Evolutionary conservation across 64 coral and sea anemone species (phyloP).

Genomic region (Stylophora pistillata): DNA sequence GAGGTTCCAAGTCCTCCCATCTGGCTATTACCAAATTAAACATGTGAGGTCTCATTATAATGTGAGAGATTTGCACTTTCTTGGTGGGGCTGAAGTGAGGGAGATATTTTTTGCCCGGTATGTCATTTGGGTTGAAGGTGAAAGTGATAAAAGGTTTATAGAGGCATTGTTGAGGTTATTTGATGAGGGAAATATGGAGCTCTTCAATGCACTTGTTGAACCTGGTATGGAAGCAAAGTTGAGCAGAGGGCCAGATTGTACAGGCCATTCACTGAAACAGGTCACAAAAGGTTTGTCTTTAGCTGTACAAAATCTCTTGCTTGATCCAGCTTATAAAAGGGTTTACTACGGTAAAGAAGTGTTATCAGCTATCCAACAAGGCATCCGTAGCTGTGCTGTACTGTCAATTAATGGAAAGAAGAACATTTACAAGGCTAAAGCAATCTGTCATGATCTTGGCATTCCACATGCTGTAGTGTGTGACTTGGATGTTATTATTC

Average conservation of each 20-base stretch:
- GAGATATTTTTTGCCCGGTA: conserved; percentile 89
- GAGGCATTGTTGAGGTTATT: conserved; percentile 81
- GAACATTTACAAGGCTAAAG: conserved; percentile 82
- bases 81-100: conserved; percentile 74
- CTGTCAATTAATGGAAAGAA: conserved; percentile 84
- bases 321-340: conserved; percentile 72
- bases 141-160: conserved; percentile 88
- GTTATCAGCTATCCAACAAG: conserved; percentile 67
- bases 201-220: conserved; percentile 57
- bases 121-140: conserved; percentile 93
- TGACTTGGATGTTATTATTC: conserved; percentile 88
- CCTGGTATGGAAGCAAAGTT: neutral
- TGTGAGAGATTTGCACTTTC: conserved; percentile 75
- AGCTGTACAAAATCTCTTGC: conserved; percentile 66
- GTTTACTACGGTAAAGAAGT: conserved; percentile 66
- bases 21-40: conserved; percentile 75
- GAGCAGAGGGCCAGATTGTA: neutral
- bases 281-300: neutral
- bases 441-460: conserved; percentile 83
- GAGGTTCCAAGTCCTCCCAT: conserved; percentile 81
- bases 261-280: neutral
- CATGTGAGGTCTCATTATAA: conserved; percentile 68
- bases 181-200: conserved; percentile 66
- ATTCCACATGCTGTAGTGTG: conserved; percentile 86
- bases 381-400: conserved; percentile 71